phyloP scores from a whole-genome alignment of 1,140 invertebrate genomes.

The Bradynema listronoti region DNA sequence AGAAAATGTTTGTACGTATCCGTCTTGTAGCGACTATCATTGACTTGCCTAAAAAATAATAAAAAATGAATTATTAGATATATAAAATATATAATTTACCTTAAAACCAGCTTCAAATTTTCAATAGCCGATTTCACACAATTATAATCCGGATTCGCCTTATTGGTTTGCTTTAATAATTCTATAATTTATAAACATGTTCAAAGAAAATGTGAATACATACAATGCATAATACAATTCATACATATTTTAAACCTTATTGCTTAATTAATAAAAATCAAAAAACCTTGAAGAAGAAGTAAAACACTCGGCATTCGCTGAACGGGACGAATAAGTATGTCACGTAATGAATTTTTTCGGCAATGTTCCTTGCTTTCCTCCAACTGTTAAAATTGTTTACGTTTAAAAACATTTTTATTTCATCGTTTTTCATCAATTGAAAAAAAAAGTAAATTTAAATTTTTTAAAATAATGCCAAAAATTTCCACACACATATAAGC shows the following conservation, averaged over 20 bases:
- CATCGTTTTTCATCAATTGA: conserved; percentile 13
- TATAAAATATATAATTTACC: conserved; percentile 22
- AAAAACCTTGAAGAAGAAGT: conserved; percentile 31
- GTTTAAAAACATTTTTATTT: conserved; percentile 7
- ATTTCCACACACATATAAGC: too few relatives aligned
- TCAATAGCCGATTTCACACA: conserved; percentile 18
- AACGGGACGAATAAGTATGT: conserved; percentile 33
- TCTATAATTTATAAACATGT: conserved; percentile 23
- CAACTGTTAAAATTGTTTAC: conserved; percentile 14
- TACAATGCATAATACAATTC: too few relatives aligned
- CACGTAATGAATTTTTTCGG: conserved; percentile 28
- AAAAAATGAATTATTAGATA: background rate
- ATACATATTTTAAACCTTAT: too few relatives aligned
- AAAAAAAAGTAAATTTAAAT: too few relatives aligned
- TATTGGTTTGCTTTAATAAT: conserved; percentile 29
- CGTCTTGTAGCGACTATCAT: conserved; percentile 26
- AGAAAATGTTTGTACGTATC: conserved; percentile 25
- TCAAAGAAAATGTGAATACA: conserved; percentile 2
- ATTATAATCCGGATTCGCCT: conserved; percentile 22
- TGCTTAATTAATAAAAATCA: background rate
- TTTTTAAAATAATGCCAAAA: too few relatives aligned
- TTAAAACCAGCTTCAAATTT: conserved; percentile 17
- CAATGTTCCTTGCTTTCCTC: conserved; percentile 23
- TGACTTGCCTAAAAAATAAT: conserved; percentile 29
- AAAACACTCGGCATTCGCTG: conserved; percentile 38